Percentiles rank a stretch among this genome's conserved stretches.
phyloP scores from a whole-genome alignment of 2,888 invertebrate genomes.

The Pocota personata region DNA sequence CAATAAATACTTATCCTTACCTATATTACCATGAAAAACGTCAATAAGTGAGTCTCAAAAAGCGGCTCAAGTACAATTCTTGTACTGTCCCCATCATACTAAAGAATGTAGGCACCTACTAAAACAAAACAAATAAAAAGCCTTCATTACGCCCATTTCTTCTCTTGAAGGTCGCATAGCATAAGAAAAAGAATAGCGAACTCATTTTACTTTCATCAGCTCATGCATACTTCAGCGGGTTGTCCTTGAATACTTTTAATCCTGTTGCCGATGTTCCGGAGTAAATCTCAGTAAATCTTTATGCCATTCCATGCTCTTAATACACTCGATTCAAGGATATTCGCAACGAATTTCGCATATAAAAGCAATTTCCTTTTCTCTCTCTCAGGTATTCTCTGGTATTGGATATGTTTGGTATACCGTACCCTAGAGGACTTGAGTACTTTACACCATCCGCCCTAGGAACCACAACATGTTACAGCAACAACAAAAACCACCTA shows the following conservation, averaged over 20 bases:
- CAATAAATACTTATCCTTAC: too few species aligned
- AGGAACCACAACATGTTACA: constrained; percentile 41
- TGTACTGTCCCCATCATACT: neutral
- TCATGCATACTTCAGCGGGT: constrained; percentile 35
- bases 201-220: constrained; percentile 41
- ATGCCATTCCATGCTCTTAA: constrained; percentile 44
- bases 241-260: constrained; percentile 59
- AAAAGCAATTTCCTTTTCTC: constrained; percentile 46
- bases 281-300: constrained; percentile 63
- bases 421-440: constrained; percentile 40
- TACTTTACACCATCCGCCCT: constrained; percentile 28
- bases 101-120: neutral
- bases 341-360: constrained; percentile 18
- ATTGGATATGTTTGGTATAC: neutral
- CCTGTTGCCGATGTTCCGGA: constrained; percentile 34
- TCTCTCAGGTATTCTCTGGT: constrained; percentile 5
- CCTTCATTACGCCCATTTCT: neutral
- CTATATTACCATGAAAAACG: neutral
- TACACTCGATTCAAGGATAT: constrained; percentile 55
- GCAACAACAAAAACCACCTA: constrained; percentile 23
- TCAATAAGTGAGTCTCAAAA: neutral
- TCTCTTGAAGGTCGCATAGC: neutral
- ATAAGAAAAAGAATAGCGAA: neutral
- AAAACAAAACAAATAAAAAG: neutral
- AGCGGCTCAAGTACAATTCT: neutral